Percentiles rank a stretch among this genome's conserved stretches.
These are phyloP conservation scores for Lepas anatifera DNA, from an alignment of 2,888 invertebrate genomes.

Conservation along the genomic window DNA sequence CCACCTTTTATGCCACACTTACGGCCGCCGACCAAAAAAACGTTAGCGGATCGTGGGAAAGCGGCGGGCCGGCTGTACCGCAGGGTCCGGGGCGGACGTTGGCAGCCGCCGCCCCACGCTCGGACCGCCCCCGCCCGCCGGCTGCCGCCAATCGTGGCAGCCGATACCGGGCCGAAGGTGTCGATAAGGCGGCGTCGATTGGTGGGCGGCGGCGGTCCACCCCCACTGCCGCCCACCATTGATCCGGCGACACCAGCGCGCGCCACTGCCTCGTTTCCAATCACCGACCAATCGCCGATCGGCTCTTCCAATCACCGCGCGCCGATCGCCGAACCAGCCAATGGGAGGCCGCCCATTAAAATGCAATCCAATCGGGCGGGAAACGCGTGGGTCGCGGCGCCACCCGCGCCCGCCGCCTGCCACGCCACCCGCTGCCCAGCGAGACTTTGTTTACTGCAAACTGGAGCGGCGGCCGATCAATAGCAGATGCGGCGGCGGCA, in stretches of 20 bases:
- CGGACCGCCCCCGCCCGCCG: neutral
- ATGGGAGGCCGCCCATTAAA: neutral
- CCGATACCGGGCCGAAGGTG: neutral
- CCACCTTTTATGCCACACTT: neutral
- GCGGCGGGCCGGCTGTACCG: neutral
- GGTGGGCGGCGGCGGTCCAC: neutral
- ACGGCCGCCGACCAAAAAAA: neutral
- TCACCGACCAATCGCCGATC: neutral
- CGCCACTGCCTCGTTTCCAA: neutral
- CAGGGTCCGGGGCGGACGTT: too few species aligned
- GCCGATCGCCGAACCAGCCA: neutral
- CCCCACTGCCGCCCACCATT: too few species aligned
- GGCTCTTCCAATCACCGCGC: slow-evolving; percentile 7
- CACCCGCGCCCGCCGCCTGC: neutral
- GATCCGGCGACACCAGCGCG: neutral
- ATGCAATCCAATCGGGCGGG: slow-evolving; percentile 3
- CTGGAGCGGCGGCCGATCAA: neutral
- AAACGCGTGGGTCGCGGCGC: neutral
- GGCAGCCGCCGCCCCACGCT: neutral
- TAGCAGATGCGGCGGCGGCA: neutral
- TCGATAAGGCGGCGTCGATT: slow-evolving; percentile 1
- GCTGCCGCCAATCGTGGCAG: neutral
- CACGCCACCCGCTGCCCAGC: neutral
- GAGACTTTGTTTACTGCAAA: slow-evolving; percentile 1
- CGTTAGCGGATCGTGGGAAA: neutral